Evolutionary conservation across 2,888 invertebrate genomes (phyloP).

Genomic region (Periphyllus acericola): DNA sequence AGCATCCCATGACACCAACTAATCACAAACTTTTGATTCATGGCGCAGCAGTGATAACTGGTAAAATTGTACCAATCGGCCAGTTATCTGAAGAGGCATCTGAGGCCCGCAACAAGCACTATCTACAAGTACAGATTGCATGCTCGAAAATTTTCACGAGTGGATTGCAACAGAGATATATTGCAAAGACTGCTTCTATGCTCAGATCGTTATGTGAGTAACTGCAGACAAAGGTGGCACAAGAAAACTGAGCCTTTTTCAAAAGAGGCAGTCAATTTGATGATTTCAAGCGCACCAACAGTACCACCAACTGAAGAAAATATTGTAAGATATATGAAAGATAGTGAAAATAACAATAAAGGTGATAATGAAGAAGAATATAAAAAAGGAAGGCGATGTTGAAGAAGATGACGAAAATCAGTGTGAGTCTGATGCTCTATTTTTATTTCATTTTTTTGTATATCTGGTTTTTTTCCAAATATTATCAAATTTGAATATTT

Average conservation of each 20-base stretch:
- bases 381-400: no score
- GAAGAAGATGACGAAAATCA: no score
- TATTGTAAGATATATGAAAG: no score
- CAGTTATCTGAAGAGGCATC: slow-evolving; percentile 11
- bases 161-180: slow-evolving; percentile 63
- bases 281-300: slow-evolving; percentile 11
- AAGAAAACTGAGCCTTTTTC: slow-evolving; percentile 41
- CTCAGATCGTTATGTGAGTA: slow-evolving; percentile 65
- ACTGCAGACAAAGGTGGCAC: not conserved
- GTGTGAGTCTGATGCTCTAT: no score
- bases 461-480: no score
- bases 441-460: no score
- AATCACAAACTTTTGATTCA: slow-evolving; percentile 29
- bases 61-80: not conserved
- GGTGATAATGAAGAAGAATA: no score
- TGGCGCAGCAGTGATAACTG: slow-evolving; percentile 6
- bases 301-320: no score
- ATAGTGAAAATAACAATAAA: no score
- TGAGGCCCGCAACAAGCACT: slow-evolving; percentile 16
- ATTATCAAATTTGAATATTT: no score
- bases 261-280: slow-evolving; percentile 51
- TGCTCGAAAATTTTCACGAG: slow-evolving; percentile 64
- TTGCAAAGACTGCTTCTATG: slow-evolving; percentile 64
- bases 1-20: slow-evolving; percentile 37
- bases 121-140: slow-evolving; percentile 34